Evolutionary conservation across 2,797 vertebrate genomes (phyloP), one percentile per base, ranked within the genome.

Genomic region (Anguilla anguilla): DNA sequence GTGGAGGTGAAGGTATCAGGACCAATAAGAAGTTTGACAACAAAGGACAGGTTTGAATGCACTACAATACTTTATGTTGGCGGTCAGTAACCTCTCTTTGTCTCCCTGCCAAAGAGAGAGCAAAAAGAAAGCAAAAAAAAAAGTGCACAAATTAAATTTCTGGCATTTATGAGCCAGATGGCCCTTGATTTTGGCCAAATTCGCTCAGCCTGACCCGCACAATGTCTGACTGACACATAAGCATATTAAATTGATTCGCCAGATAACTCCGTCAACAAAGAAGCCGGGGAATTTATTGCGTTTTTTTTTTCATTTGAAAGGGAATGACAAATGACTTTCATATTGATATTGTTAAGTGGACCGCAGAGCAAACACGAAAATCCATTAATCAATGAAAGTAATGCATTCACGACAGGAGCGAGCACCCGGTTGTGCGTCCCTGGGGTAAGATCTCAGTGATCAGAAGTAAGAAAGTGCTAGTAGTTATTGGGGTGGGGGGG

Each of bases 141-240:
- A 87, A 89, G 89, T 92, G 94, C 94, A 92, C 94, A 94, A 94
- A 96, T 94, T 88, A 84, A 92, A 91, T 19, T 87, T 86, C 31
- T 88, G 85, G 89, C 22, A 7, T 91, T 90, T 90, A 88, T 89
- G 89, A 94, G 92, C 94, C 96, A 96, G 95, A 96, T 96, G 96
- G 95, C 90, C 90, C 53, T 93, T 92, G 93, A 95, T 94, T 39
- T 88, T 90, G 91, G 93, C 91, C 87, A 94, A 95, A 95, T 94
- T 94, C 93, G 93, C 86, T 94, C 93, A 93, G 93, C 92, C 90
- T 89, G 90, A 92, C 93, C 93, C 94, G 93, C 93, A 91, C 95
- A 94, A 95, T 93, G 91, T 83, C 87, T 91, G 88, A 88, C 43
- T 81, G 77, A 49, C 88, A 92, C 92, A 94, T 93, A 94, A 94